phyloP scores from a whole-genome alignment of 2,113 vertebrate genomes.

The Pristiophorus japonicus region DNA sequence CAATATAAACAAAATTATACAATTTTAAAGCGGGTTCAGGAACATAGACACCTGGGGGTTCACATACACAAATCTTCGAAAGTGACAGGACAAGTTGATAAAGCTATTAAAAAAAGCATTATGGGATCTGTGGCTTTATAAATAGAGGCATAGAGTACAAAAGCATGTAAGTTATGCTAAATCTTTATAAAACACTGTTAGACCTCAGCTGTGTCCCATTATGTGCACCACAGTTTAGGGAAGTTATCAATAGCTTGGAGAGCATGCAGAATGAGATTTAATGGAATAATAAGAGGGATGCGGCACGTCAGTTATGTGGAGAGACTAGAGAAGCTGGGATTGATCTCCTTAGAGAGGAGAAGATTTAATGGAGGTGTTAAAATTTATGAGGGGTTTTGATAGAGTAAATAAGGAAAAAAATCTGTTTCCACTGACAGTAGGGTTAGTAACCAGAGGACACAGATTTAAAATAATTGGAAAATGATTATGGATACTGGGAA shows the following conservation, averaged over 20 bases:
- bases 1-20: not conserved
- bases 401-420: too few relatives aligned
- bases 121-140: not conserved
- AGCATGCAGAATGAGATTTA: too few relatives aligned
- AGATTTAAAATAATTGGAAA: too few relatives aligned
- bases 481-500: too few relatives aligned
- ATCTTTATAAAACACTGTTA: not conserved
- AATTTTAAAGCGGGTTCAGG: not conserved
- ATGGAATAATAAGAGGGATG: too few relatives aligned
- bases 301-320: too few relatives aligned
- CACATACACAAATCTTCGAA: not conserved
- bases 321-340: too few relatives aligned
- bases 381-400: too few relatives aligned
- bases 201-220: not conserved
- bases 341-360: too few relatives aligned
- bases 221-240: not conserved
- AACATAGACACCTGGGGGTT: not conserved
- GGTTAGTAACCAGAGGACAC: too few relatives aligned
- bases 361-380: too few relatives aligned
- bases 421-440: too few relatives aligned
- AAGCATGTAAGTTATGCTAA: not conserved
- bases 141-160: not conserved
- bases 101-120: not conserved
- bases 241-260: not conserved
- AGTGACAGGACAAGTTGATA: not conserved